phyloP scores from a whole-genome alignment of 2,113 vertebrate species.

The Genyomyrus donnyi region DNA sequence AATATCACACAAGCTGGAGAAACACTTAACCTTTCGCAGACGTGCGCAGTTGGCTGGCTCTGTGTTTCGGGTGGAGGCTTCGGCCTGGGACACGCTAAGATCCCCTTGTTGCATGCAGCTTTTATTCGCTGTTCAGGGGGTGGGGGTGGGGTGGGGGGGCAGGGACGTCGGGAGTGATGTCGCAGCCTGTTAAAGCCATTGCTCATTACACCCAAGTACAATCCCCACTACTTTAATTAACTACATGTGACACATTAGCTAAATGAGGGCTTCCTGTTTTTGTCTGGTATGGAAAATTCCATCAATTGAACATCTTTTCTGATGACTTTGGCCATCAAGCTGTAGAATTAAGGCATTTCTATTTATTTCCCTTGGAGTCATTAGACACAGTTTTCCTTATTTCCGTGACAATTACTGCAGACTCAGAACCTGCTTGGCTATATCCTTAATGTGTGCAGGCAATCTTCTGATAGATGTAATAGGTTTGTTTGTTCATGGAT shows the following conservation, averaged over 20 bases:
- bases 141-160: background rate
- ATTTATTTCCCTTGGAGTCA: background rate
- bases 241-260: constrained; percentile 12
- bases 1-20: background rate
- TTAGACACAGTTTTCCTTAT: background rate
- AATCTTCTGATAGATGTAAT: background rate
- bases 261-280: constrained; percentile 12
- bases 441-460: background rate
- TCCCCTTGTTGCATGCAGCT: constrained; percentile 17
- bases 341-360: background rate
- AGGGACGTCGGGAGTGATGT: background rate
- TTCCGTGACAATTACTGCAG: background rate
- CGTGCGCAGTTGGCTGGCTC: background rate
- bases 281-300: background rate
- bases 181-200: constrained; percentile 10
- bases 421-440: background rate
- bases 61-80: background rate
- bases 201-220: constrained; percentile 23
- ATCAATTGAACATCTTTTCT: background rate
- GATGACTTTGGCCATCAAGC: background rate
- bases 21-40: background rate
- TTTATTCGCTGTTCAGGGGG: background rate
- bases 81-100: constrained; percentile 25
- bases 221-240: constrained; percentile 33
- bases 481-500: constrained; percentile 3